Conservation (phyloP, 2,797 vertebrate species). For the Knipowitschia caucasica region DNA sequence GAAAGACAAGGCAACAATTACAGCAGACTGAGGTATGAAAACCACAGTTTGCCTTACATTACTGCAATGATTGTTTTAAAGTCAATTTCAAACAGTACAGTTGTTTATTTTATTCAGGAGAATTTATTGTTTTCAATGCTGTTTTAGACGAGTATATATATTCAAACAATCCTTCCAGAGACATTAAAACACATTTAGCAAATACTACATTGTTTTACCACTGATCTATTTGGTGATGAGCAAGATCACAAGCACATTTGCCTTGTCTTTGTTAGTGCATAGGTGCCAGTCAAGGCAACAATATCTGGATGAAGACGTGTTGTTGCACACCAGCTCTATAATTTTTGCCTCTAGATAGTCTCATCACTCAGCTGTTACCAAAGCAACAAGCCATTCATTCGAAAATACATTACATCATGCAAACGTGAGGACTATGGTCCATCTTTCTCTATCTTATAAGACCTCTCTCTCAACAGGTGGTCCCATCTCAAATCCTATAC, state of each 20-base stretch:
- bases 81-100: not conserved
- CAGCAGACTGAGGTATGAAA: slow-evolving; percentile 7
- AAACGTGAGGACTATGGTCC: not conserved
- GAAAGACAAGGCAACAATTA: slow-evolving; percentile 34
- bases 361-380: not conserved
- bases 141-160: too few relatives aligned
- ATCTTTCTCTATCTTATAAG: slow-evolving; percentile 6
- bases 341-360: not conserved
- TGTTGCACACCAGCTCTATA: slow-evolving; percentile 40
- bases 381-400: slow-evolving; percentile 1
- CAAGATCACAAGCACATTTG: not conserved
- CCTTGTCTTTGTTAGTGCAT: not conserved
- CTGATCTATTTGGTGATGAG: not conserved
- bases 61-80: not conserved
- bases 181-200: not conserved
- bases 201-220: not conserved
- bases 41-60: slow-evolving; percentile 6
- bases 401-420: not conserved
- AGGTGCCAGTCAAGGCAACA: slow-evolving; percentile 50
- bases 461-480: slow-evolving; percentile 58
- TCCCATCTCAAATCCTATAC: slow-evolving; percentile 36
- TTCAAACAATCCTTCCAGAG: not conserved
- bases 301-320: slow-evolving; percentile 58
- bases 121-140: too few relatives aligned
- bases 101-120: too few relatives aligned